Conservation (phyloP, 2,113 vertebrate species). For the western clawed frog (Xenopus tropicalis) region DNA sequence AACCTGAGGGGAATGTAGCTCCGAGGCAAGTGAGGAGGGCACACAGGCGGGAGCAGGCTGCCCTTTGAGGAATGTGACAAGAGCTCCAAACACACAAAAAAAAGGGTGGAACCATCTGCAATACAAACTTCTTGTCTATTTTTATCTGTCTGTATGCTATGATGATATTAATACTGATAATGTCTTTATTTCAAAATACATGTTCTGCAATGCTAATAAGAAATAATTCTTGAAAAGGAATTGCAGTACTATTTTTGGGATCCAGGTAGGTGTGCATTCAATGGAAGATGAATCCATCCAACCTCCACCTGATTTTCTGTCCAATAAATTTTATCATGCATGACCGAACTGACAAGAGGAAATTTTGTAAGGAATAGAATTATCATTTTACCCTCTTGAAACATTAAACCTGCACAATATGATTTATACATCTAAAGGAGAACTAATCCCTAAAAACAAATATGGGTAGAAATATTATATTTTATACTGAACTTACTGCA, state of each 20-base stretch:
- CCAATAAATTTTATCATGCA: constrained; percentile 38
- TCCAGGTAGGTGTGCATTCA: constrained; percentile 33
- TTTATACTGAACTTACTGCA: too few species aligned
- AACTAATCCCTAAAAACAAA: too few species aligned
- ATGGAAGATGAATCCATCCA: constrained; percentile 40
- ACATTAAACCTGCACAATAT: neutral
- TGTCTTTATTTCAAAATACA: constrained; percentile 32
- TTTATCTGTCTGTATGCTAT: neutral
- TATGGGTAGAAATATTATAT: too few species aligned
- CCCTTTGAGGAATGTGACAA: too few species aligned
- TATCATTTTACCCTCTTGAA: constrained; percentile 12
- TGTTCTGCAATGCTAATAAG: constrained; percentile 35
- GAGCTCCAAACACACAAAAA: too few species aligned
- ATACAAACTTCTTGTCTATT: too few species aligned
- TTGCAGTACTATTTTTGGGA: constrained; percentile 25
- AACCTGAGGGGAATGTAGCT: too few species aligned
- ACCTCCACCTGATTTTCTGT: constrained; percentile 33
- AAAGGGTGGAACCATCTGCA: too few species aligned
- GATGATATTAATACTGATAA: constrained; percentile 32
- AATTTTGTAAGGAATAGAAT: constrained; percentile 33
- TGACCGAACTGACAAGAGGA: constrained; percentile 39
- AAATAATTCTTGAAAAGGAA: constrained; percentile 35
- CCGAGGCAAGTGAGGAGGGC: too few species aligned
- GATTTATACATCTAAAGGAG: constrained; percentile 6
- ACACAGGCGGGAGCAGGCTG: too few species aligned